Evolutionary conservation across 2,797 vertebrate species (phyloP), one percentile per base, ranked within the genome.

Genomic region (Aphelocoma californica): DNA sequence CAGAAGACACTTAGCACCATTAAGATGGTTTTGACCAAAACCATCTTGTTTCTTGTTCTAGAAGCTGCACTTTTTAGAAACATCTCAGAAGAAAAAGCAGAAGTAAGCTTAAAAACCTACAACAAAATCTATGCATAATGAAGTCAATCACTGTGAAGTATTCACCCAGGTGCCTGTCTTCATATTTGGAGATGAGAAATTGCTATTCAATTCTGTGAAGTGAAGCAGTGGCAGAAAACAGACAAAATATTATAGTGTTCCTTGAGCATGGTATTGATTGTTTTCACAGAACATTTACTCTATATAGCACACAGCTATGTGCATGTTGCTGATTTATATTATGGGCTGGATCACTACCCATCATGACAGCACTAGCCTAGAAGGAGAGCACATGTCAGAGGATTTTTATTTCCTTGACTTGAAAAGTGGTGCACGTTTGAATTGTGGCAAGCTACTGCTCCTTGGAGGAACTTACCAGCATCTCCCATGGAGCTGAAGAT

Each of bases 401-500:
- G 13, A 21, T 45, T 67, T 57, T 42, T 4, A 61, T 25, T 77
- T 40, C 7, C 34, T 36, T 48, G n/a, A 21, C 69, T 48, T 10
- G 23, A 29, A 84, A 82, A 1, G 5, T 2, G 18, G 5, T 2
- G 18, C 48, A n/a, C 2, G 38, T 42, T 32, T 18, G 48, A 64
- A 18, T 2, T 1, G 6, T 1, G 26, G 12, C 21, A 44, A 50
- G 44, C 19, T 34, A 10, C 9, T 7, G 29, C 3, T 5, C 13
- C 7, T 6, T 3, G 32, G 3, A 62, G 31, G 17, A 34, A 92
- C 99, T 99, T 93, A 99, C 99, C 99, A 29, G 99, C 99, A 42
- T 99, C 99, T 1, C 99, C 99, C 99, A 99, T 99, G 28, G 99
- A 99, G 56, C 99, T 99, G 98, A 99, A 99, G 98, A 99, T 99